Evolutionary conservation across 1,140 invertebrate species (phyloP), one percentile per base, ranked within the genome.

Genomic region (Aricia agestis): DNA sequence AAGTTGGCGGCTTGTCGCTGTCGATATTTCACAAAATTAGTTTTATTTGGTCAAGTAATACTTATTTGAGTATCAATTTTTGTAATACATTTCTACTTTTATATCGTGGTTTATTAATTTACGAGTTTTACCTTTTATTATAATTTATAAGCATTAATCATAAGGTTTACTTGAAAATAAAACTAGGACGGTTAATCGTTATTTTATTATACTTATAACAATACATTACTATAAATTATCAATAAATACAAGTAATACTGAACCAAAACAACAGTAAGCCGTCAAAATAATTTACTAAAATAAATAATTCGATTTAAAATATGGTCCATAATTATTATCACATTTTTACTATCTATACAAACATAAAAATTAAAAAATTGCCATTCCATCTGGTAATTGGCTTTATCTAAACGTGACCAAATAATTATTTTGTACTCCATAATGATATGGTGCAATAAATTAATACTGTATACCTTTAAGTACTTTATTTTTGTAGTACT

Each of bases 251-350:
- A 63, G 6, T 63, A 63, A 63, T 63, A 63, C 59, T 25, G 19
- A 63, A 63, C 59, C 19, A 25, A 63, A 67, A 67, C 65, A 41
- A 66, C 66, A 42, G 31, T 41, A 41, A 42, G 31, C 41, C 32
- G 59, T 18, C 18, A 63, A 63, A 18, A 19, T 63, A 18, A 18
- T 63, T 19, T 13, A 25, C 45, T 52, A 63, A 25, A 63, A 19
- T 63, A 63, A 63, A 63, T 63, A 63, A 63, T 63, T 63, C 59
- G 59, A 19, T 63, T 59, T 63, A 63, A 19, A 52, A 19, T 63
- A 63, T 63, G 59, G 18, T 63, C 59, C 59, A 63, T 63, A 63
- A 63, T 63, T 63, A 19, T 63, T 63, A 63, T 63, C 59, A 63
- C 59, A 63, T 63, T 63, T 19, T 63, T 17, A 63, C 59, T 63